phyloP scores from a whole-genome alignment of 64 coral and sea anemone species.

The Astreopora myriophthalma region DNA sequence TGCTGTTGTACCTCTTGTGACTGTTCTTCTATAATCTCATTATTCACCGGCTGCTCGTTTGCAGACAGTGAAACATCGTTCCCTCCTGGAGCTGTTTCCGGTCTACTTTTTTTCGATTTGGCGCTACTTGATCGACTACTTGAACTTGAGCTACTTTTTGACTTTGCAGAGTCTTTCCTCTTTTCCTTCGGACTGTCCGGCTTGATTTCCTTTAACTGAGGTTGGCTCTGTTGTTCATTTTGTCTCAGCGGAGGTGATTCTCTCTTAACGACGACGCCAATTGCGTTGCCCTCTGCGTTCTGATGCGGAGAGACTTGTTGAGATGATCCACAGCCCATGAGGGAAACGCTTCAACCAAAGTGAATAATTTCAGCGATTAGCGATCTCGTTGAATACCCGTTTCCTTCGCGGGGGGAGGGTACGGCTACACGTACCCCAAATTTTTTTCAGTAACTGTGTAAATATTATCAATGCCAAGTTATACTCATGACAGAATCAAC shows the following conservation, averaged over 20 bases:
- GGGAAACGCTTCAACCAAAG: background rate
- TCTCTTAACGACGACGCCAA: background rate
- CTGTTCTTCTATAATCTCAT: background rate
- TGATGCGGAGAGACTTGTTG: background rate
- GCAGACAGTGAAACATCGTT: background rate
- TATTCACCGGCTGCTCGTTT: background rate
- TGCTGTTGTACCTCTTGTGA: background rate
- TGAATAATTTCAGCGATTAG: background rate
- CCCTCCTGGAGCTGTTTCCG: constrained; percentile 13
- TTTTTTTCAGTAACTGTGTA: background rate
- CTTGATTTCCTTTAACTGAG: background rate
- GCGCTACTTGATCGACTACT: constrained; percentile 48
- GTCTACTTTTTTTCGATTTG: constrained; percentile 19
- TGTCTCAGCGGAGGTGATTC: constrained; percentile 1
- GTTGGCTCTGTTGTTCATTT: constrained; percentile 11
- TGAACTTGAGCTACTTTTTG: constrained; percentile 26
- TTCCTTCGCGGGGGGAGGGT: too few relatives aligned
- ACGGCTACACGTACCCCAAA: too few relatives aligned
- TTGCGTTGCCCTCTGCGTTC: background rate
- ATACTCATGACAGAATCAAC: too few relatives aligned
- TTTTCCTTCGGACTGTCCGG: background rate
- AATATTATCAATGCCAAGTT: too few relatives aligned
- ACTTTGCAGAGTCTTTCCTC: constrained; percentile 20
- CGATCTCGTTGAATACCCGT: background rate
- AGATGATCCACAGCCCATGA: constrained; percentile 23